These are phyloP conservation scores for Heterochromis multidens DNA, from an alignment of 2,113 vertebrate species.

Conservation along the genomic window DNA sequence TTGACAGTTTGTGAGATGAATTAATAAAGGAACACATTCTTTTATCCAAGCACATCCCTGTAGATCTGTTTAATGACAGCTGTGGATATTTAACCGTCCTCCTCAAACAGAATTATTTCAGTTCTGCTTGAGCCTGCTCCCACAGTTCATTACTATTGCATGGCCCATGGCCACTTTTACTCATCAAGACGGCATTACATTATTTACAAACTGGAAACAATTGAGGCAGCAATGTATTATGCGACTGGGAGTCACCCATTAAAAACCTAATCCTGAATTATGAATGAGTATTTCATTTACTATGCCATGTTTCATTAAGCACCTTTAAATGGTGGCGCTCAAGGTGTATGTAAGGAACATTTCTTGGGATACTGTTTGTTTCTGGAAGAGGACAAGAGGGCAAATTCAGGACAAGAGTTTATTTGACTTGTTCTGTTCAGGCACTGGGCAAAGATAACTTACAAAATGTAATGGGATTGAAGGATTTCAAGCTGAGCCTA, in stretches of 20 bases:
- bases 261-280: slow-evolving; percentile 67
- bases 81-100: slow-evolving; percentile 73
- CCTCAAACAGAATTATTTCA: slow-evolving; percentile 78
- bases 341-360: slow-evolving; percentile 22
- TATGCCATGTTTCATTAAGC: slow-evolving; percentile 39
- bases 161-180: slow-evolving; percentile 67
- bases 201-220: slow-evolving; percentile 78
- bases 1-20: slow-evolving; percentile 71
- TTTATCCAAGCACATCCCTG: slow-evolving; percentile 61
- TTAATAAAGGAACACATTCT: slow-evolving; percentile 67
- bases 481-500: slow-evolving; percentile 33
- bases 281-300: slow-evolving; percentile 61
- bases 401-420: slow-evolving; percentile 55
- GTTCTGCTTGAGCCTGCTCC: slow-evolving; percentile 61
- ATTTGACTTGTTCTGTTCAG: slow-evolving; percentile 41
- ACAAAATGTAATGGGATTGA: slow-evolving; percentile 44
- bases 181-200: slow-evolving; percentile 69
- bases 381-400: slow-evolving; percentile 19
- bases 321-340: slow-evolving; percentile 6
- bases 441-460: slow-evolving; percentile 19
- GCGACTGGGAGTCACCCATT: slow-evolving; percentile 59
- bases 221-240: slow-evolving; percentile 56
- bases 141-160: slow-evolving; percentile 78
- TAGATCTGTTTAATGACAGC: slow-evolving; percentile 67
- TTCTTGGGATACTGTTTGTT: slow-evolving; percentile 32